phyloP scores from a whole-genome alignment of 2,113 vertebrate species.

The Orthonyx spaldingii region DNA sequence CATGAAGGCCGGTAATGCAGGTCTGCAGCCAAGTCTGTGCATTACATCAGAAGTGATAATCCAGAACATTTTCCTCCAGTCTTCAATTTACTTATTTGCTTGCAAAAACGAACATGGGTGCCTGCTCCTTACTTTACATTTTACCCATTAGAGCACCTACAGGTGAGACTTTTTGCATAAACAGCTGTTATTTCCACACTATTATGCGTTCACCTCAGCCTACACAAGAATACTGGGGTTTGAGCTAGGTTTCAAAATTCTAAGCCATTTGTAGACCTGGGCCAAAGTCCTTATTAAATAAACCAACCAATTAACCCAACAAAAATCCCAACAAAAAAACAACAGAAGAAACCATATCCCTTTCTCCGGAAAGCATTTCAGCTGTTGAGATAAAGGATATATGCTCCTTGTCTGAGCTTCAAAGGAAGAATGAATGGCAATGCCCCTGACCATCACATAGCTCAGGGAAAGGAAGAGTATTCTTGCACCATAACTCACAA shows the following conservation, averaged over 20 bases:
- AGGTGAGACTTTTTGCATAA: not conserved
- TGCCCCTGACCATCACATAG: not conserved
- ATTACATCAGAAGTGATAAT: not conserved
- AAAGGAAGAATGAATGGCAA: not conserved
- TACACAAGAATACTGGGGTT: not conserved
- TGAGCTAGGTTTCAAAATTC: not conserved
- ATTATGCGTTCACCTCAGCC: not conserved
- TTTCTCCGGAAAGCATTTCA: not conserved
- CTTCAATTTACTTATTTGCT: not conserved
- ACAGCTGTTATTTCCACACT: not conserved
- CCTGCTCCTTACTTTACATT: not conserved
- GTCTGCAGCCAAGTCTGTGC: not conserved
- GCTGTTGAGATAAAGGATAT: not conserved
- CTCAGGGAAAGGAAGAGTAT: not conserved
- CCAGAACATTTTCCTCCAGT: not conserved
- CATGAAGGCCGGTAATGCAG: accelerated
- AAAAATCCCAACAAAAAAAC: not conserved
- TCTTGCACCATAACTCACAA: not conserved
- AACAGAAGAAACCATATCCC: not conserved
- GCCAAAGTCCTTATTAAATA: not conserved
- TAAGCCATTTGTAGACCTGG: not conserved
- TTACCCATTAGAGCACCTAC: not conserved
- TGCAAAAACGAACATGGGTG: not conserved
- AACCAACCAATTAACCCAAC: not conserved
- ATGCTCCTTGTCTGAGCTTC: not conserved